These are phyloP conservation scores for Empidonax traillii DNA, from an alignment of 2,113 vertebrate species.

Conservation along the genomic window DNA sequence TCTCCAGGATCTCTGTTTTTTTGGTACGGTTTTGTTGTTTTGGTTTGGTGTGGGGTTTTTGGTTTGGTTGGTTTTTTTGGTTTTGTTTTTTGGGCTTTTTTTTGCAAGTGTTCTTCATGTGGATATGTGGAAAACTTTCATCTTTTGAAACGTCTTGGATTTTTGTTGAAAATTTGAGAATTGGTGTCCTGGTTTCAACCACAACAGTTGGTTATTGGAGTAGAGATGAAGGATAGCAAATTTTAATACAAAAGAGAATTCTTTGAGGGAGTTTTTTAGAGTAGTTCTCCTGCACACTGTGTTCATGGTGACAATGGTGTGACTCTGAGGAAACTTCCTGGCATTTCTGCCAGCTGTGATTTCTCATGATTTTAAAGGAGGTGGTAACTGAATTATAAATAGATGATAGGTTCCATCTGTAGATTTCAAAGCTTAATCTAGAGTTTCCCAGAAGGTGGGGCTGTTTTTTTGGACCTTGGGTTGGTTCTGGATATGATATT, in stretches of 20 bases:
- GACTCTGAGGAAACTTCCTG: slow-evolving; percentile 35
- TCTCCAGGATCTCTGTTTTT: background rate
- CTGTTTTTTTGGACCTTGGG: background rate
- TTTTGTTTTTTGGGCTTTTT: background rate
- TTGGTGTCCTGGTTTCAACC: background rate
- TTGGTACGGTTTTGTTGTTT: background rate
- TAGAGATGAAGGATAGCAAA: background rate
- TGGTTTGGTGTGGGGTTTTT: background rate
- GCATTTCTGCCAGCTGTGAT: slow-evolving; percentile 31
- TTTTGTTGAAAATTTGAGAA: background rate
- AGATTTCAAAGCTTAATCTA: background rate
- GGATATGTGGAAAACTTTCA: background rate
- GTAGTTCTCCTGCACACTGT: background rate
- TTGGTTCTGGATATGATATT: background rate
- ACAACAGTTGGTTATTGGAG: background rate
- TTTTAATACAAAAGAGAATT: background rate
- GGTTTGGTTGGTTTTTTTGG: background rate
- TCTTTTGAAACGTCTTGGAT: background rate
- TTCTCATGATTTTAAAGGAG: slow-evolving; percentile 26
- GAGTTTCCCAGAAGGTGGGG: background rate
- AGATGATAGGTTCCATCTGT: background rate
- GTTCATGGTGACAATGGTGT: background rate
- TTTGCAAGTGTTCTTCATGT: background rate
- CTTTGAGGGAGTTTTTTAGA: background rate
- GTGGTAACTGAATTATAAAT: slow-evolving; percentile 24